A percentile compares a stretch with the other conserved stretches of the same genome.
Evolutionary conservation across 1,140 invertebrate genomes (phyloP).

Genomic region (Pseudobourletiella spinata): DNA sequence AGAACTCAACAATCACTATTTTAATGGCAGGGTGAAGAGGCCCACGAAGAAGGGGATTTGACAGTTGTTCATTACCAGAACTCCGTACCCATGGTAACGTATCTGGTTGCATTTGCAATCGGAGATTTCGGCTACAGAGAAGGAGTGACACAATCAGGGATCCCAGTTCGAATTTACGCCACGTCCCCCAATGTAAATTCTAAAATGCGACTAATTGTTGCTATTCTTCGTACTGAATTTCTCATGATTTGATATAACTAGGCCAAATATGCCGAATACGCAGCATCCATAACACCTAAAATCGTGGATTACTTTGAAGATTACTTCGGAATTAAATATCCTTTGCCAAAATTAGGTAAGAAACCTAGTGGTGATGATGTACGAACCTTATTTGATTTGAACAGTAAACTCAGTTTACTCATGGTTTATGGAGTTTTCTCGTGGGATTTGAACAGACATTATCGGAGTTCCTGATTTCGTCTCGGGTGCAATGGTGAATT

Average conservation of each 20-base stretch:
- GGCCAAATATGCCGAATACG: conserved; percentile 60
- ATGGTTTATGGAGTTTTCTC: too few relatives aligned
- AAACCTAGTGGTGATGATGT: too few relatives aligned
- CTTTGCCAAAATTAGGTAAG: conserved; percentile 76
- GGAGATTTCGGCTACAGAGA: conserved; percentile 66
- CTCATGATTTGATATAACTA: too few relatives aligned
- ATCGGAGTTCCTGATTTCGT: conserved; percentile 90
- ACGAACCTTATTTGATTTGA: too few relatives aligned
- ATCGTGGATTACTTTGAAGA: conserved; percentile 76
- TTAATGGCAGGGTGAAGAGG: too few relatives aligned
- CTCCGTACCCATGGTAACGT: conserved; percentile 84
- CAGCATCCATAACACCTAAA: conserved; percentile 63
- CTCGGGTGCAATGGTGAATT: conserved; percentile 93
- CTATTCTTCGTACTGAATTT: too few relatives aligned
- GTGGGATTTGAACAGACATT: conserved; percentile 65
- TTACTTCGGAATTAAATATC: conserved; percentile 77
- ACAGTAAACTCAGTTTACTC: too few relatives aligned
- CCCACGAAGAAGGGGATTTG: conserved; percentile 39
- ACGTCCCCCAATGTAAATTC: conserved; percentile 54
- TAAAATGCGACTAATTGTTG: not conserved
- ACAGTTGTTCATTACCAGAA: conserved; percentile 60
- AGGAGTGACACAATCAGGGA: conserved; percentile 47
- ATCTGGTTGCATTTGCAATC: conserved; percentile 80
- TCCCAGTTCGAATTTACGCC: conserved; percentile 60
- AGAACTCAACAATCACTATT: too few relatives aligned